Conservation (phyloP, 2,797 vertebrate species). For the Saxicola maurus region DNA sequence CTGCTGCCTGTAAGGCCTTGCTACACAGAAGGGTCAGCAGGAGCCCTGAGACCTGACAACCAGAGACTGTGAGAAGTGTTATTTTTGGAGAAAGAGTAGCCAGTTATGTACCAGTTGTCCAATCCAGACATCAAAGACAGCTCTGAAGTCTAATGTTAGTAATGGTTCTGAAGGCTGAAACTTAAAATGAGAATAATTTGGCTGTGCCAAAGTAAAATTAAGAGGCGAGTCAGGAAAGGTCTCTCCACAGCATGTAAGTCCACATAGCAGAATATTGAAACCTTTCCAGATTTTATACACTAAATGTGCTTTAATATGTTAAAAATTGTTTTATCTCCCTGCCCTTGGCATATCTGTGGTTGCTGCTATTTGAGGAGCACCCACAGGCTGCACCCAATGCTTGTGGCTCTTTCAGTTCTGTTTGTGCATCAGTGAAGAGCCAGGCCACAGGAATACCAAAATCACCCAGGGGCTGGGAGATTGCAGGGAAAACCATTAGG, state of each 20-base stretch:
- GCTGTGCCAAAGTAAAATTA: background rate
- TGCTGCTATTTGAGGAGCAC: background rate
- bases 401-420: background rate
- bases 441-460: background rate
- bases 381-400: background rate
- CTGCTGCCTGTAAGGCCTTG: background rate
- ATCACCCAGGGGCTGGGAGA: background rate
- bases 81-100: background rate
- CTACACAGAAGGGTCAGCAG: background rate
- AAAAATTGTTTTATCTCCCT: background rate
- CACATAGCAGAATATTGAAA: background rate
- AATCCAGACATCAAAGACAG: background rate
- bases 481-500: background rate
- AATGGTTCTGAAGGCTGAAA: background rate
- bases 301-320: background rate
- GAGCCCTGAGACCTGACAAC: background rate
- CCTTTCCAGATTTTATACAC: background rate
- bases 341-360: background rate
- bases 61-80: background rate
- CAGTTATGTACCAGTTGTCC: background rate
- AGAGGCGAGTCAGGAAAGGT: background rate
- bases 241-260: background rate
- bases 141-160: background rate
- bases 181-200: background rate
- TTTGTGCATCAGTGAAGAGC: background rate